Evolutionary conservation across 2,113 vertebrate species (phyloP), one percentile per base, ranked within the genome.

Genomic region (Percopsis transmontana): DNA sequence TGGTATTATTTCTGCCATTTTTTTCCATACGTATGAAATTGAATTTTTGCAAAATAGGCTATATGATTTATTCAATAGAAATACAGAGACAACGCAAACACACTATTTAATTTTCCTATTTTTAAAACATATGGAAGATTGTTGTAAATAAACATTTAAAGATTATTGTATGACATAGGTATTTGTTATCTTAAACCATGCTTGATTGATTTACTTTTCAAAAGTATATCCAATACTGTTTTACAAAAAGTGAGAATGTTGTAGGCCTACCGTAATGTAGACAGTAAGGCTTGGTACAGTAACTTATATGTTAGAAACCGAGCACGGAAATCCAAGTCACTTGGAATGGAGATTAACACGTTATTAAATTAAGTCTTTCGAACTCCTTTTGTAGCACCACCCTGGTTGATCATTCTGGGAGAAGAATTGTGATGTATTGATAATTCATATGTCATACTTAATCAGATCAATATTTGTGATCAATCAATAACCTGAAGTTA

Each of bases 101-200:
- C 16, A 48, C 5, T 38, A 55, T 3, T 18, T 72, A 33, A 39
- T 45, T 59, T 45, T 40, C 12, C 14, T 57, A n/a, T 53, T 38
- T 40, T 56, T 18, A 14, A 15, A 7, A 58, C 62, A 4, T 61
- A 47, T 80, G 59, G 57, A 24, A 47, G 44, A 48, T 74, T 83
- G 54, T 54, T 69, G 39, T 85, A 72, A 90, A 87, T 84, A 87
- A 85, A 87, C 40, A 56, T 76, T 69, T 70, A 24, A 45, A 52
- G 20, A 61, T 69, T 15, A 20, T 10, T 51, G n/a, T 51, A 41
- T 78, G 21, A 65, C 24, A 6, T 70, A 5, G 10, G 20, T 13
- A 66, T 44, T 51, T 11, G 45, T 48, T 1, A 54, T 7, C 52
- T 40, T 58, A 64, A 78, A 53, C 51, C 51, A 23, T n/a, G 12